Conservation (phyloP, 1,140 invertebrate species). For the Drosophila bocqueti region DNA sequence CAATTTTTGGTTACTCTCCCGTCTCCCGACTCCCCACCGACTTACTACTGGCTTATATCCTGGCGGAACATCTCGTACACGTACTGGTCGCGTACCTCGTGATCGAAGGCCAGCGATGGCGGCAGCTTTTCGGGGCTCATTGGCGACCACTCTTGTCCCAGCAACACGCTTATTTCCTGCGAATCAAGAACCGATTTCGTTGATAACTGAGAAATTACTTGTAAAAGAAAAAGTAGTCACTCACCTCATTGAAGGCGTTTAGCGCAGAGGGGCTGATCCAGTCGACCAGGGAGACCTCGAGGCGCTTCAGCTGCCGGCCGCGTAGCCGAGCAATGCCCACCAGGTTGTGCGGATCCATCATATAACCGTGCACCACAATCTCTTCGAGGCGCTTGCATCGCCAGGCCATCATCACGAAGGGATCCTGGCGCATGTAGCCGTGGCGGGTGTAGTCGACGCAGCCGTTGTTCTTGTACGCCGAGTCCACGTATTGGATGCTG, state of each 20-base stretch:
- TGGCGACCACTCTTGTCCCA: slow-evolving; percentile 85
- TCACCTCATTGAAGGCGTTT: slow-evolving; percentile 73
- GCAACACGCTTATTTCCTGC: slow-evolving; percentile 85
- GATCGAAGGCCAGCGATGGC: slow-evolving; percentile 75
- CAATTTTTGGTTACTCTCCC: slow-evolving; percentile 53
- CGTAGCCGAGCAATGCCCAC: slow-evolving; percentile 90
- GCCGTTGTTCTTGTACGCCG: slow-evolving; percentile 85
- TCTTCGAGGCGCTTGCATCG: slow-evolving; percentile 89
- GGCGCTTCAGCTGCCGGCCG: slow-evolving; percentile 87
- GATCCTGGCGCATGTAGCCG: slow-evolving; percentile 86
- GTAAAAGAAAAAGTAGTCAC: neutral
- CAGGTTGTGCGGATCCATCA: slow-evolving; percentile 86
- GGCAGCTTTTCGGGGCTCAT: slow-evolving; percentile 81
- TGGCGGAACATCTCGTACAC: slow-evolving; percentile 77
- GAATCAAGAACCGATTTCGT: neutral
- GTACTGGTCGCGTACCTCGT: slow-evolving; percentile 76
- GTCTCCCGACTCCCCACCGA: slow-evolving; percentile 17
- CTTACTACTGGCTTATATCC: slow-evolving; percentile 73
- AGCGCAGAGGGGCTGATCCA: slow-evolving; percentile 64
- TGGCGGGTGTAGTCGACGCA: slow-evolving; percentile 59
- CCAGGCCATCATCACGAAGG: slow-evolving; percentile 92
- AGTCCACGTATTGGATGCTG: slow-evolving; percentile 91
- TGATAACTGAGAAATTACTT: neutral
- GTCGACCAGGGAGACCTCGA: slow-evolving; percentile 88
- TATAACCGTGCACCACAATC: slow-evolving; percentile 87